Evolutionary conservation across 2,113 vertebrate genomes (phyloP).

Genomic region (Corydoras sp.): DNA sequence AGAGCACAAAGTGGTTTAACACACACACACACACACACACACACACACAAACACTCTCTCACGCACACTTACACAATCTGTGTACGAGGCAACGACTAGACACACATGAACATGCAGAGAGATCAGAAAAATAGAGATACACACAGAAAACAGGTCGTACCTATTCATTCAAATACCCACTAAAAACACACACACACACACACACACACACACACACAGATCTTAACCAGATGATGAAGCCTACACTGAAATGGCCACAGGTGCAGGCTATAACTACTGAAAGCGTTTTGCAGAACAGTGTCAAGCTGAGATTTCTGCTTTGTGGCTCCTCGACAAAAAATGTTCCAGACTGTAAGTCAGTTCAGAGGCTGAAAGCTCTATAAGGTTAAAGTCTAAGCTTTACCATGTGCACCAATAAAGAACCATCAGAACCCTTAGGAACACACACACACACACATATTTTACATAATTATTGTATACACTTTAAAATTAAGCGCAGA

Average conservation of each 20-base stretch:
- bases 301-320: conserved; percentile 17
- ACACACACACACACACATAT: not conserved
- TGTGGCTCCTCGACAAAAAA: conserved; percentile 14
- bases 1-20: conserved; percentile 41
- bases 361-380: conserved; percentile 7
- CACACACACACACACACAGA: conserved; percentile 4
- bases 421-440: not conserved
- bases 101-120: conserved; percentile 8
- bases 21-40: conserved; percentile 7
- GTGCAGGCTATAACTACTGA: conserved; percentile 25
- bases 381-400: not conserved
- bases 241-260: conserved; percentile 20
- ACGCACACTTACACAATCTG: not conserved
- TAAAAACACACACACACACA: too few species aligned
- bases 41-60: not conserved
- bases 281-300: not conserved
- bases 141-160: not conserved
- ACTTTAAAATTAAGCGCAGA: too few species aligned
- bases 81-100: conserved; percentile 7
- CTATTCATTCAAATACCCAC: too few species aligned
- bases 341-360: conserved; percentile 20
- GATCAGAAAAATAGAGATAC: not conserved
- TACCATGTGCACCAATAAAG: not conserved
- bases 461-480: too few species aligned
- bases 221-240: conserved; percentile 13